These are phyloP conservation scores for Microcebus murinus DNA, from an alignment of 2,113 vertebrate species.

Conservation along the genomic window DNA sequence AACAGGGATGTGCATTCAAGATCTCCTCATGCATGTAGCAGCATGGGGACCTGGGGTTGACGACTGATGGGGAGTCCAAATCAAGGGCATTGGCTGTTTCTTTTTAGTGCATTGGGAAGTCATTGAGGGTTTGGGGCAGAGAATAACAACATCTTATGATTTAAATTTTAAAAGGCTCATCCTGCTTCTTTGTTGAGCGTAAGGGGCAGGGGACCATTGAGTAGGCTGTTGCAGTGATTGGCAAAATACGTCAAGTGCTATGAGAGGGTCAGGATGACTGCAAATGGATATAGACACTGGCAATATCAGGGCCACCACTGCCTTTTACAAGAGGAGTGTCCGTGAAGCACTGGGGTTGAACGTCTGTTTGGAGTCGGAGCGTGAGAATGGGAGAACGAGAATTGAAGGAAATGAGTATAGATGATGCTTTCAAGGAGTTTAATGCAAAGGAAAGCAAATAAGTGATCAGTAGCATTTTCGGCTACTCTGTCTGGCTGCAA, in stretches of 20 bases:
- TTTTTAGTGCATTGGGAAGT: not conserved
- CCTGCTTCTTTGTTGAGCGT: not conserved
- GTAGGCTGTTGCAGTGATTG: not conserved
- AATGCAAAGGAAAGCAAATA: not conserved
- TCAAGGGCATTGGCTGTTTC: not conserved
- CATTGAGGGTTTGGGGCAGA: not conserved
- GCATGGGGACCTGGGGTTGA: accelerated
- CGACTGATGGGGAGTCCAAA: accelerated
- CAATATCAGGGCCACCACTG: not conserved
- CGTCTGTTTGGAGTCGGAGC: not conserved
- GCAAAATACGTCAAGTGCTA: not conserved
- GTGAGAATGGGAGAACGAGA: not conserved
- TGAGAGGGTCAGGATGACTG: not conserved
- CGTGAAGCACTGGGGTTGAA: not conserved
- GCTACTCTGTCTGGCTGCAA: not conserved
- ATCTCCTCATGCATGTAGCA: not conserved
- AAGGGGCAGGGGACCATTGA: not conserved
- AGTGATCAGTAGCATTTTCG: not conserved
- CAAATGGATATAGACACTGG: not conserved
- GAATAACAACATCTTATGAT: not conserved
- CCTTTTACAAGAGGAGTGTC: not conserved
- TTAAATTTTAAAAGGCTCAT: not conserved
- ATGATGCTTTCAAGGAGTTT: not conserved
- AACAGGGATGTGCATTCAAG: not conserved
- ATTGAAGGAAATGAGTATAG: not conserved